Evolutionary conservation across 2,888 invertebrate species (phyloP).

Genomic region (Scaptomyza reducta): DNA sequence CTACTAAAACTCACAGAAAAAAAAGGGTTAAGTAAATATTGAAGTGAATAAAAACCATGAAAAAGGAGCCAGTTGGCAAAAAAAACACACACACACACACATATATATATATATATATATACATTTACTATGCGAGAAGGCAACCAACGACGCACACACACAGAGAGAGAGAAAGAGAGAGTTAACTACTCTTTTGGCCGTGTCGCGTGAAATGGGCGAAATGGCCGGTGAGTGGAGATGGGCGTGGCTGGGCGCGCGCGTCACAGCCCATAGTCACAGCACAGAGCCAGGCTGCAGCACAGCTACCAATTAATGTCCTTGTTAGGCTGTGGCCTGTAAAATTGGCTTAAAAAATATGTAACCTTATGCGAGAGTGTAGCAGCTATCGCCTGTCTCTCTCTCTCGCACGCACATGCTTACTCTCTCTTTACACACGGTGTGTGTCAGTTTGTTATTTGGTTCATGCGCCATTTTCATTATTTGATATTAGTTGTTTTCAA

Average conservation of each 20-base stretch:
- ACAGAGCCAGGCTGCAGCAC: constrained; percentile 50
- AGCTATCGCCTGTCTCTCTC: constrained; percentile 1
- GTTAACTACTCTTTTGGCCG: constrained; percentile 76
- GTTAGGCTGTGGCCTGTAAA: constrained; percentile 82
- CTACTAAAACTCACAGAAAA: constrained; percentile 63
- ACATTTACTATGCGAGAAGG: constrained; percentile 9
- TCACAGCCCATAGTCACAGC: constrained; percentile 16
- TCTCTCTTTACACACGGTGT: neutral
- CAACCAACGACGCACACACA: constrained; percentile 15
- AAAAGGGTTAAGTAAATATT: constrained; percentile 81
- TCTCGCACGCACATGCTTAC: no score
- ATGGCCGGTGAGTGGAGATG: constrained; percentile 25
- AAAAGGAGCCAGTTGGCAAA: constrained; percentile 62
- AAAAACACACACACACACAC: constrained; percentile 29
- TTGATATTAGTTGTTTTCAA: neutral
- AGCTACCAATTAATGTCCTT: constrained; percentile 82
- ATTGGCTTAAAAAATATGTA: constrained; percentile 80
- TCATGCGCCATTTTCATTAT: constrained; percentile 36
- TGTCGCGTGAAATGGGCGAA: constrained; percentile 57
- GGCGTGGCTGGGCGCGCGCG: constrained; percentile 34
- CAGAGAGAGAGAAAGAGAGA: constrained; percentile 39
- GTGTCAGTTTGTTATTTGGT: constrained; percentile 16
- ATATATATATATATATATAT: constrained; percentile 20
- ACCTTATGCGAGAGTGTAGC: constrained; percentile 69
- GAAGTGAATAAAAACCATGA: constrained; percentile 78